A percentile compares a stretch with the other conserved stretches of the same genome.
phyloP scores from a whole-genome alignment of 2,888 invertebrate genomes.

The Oscheius onirici region DNA sequence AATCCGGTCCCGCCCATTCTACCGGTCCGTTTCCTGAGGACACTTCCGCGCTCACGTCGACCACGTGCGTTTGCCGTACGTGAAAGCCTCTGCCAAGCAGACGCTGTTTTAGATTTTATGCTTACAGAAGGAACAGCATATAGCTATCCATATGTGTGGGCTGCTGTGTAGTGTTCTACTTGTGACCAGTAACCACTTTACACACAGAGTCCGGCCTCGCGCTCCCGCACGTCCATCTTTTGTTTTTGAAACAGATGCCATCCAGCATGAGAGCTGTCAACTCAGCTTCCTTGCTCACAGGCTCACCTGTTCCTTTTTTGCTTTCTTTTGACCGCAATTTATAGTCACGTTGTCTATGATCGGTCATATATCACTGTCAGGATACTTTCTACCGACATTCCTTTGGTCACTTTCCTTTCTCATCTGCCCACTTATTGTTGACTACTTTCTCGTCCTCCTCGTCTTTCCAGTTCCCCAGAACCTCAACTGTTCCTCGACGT shows the following conservation, averaged over 20 bases:
- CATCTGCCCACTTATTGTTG: background rate
- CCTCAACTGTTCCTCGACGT: background rate
- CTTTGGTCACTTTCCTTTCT: background rate
- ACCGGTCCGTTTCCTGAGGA: constrained; percentile 35
- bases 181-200: constrained; percentile 37
- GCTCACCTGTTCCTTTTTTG: constrained; percentile 20
- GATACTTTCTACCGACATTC: background rate
- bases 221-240: constrained; percentile 32
- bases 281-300: constrained; percentile 20
- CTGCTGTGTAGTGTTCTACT: constrained; percentile 33
- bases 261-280: constrained; percentile 32
- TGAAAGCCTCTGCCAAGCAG: background rate
- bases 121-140: background rate
- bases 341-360: background rate
- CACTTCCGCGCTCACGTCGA: constrained; percentile 28
- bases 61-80: constrained; percentile 11
- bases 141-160: constrained; percentile 26
- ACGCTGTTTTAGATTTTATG: too few relatives aligned
- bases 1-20: constrained; percentile 32
- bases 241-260: constrained; percentile 34
- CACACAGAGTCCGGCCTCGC: constrained; percentile 26
- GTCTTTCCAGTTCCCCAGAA: background rate
- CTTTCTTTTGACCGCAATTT: background rate
- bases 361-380: background rate
- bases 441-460: background rate